These are phyloP conservation scores for Callocephalon fimbriatum DNA, from an alignment of 2,113 vertebrate genomes.

Conservation along the genomic window DNA sequence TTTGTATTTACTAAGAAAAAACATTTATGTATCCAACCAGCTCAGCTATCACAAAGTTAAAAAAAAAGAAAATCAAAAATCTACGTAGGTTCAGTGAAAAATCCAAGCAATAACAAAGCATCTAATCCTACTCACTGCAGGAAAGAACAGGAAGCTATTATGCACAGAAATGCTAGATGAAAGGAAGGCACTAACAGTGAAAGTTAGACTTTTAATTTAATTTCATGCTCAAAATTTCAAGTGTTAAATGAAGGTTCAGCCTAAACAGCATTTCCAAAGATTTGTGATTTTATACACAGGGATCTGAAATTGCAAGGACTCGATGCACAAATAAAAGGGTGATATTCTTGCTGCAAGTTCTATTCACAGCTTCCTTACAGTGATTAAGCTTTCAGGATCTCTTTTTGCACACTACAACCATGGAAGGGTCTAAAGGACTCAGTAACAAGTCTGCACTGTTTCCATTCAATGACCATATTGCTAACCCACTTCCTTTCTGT, in stretches of 20 bases:
- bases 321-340: neutral
- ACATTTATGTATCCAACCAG: neutral
- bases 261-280: neutral
- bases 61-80: neutral
- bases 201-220: neutral
- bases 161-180: neutral
- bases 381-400: neutral
- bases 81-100: neutral
- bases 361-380: neutral
- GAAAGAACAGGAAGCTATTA: neutral
- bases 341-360: neutral
- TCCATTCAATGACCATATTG: neutral
- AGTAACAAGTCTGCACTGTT: neutral
- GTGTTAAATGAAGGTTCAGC: neutral
- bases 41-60: neutral
- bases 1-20: neutral
- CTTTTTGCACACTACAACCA: neutral
- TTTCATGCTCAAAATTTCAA: neutral
- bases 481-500: neutral
- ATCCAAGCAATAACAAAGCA: neutral
- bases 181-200: neutral
- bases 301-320: neutral
- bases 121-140: neutral
- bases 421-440: neutral
- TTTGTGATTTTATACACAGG: neutral